Percentiles rank a stretch among this genome's conserved stretches.
These are phyloP conservation scores for Leucosticte australis DNA, from an alignment of 2,113 vertebrate species.

Conservation along the genomic window DNA sequence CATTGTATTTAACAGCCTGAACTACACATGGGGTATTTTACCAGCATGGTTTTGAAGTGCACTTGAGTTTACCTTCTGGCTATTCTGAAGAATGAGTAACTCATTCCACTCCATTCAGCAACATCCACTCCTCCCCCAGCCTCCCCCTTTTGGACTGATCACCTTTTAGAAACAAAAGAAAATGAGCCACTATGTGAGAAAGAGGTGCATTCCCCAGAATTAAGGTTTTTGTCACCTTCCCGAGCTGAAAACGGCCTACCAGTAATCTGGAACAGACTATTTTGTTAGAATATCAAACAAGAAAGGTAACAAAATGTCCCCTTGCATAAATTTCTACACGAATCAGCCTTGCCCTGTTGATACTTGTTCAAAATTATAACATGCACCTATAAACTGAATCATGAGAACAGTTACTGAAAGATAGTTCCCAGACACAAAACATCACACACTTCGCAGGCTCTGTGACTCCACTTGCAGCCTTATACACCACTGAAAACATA, in stretches of 20 bases:
- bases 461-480: not conserved
- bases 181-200: not conserved
- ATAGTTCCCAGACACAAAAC: not conserved
- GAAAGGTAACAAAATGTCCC: not conserved
- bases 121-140: not conserved
- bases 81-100: conserved; percentile 22
- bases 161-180: not conserved
- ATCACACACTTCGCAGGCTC: fast-evolving
- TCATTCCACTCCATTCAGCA: not conserved
- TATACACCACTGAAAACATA: not conserved
- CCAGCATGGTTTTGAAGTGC: not conserved
- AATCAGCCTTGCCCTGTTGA: not conserved
- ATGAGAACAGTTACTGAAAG: not conserved
- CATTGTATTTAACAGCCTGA: not conserved
- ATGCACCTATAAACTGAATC: not conserved
- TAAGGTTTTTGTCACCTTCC: not conserved
- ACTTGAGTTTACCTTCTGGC: conserved; percentile 16
- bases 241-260: not conserved
- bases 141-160: not conserved
- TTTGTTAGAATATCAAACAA: not conserved
- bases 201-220: not conserved
- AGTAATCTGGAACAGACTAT: not conserved
- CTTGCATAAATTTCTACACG: not conserved
- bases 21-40: not conserved
- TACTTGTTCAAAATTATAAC: not conserved